These are phyloP conservation scores for Rugalucina vietnamica DNA, from an alignment of 2,888 invertebrate genomes.

Conservation along the genomic window DNA sequence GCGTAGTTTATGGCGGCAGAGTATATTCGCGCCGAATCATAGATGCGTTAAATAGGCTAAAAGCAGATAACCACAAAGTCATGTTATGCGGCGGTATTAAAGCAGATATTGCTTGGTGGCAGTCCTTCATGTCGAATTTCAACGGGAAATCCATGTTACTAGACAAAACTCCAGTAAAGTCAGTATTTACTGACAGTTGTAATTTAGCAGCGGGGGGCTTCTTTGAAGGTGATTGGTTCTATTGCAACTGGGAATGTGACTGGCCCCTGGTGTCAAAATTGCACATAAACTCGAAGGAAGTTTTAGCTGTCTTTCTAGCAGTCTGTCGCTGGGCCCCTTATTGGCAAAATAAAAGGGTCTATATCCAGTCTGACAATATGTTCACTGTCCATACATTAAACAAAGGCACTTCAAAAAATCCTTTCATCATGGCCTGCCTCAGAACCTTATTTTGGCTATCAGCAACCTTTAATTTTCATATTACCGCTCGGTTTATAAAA, in stretches of 20 bases:
- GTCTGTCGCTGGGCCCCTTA: slow-evolving; percentile 22
- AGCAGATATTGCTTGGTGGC: slow-evolving; percentile 34
- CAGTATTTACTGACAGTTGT: slow-evolving; percentile 38
- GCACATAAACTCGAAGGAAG: slow-evolving; percentile 33
- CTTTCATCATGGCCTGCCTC: slow-evolving; percentile 10
- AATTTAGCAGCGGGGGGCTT: slow-evolving; percentile 11
- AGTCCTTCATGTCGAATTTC: slow-evolving; percentile 21
- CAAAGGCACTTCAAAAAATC: slow-evolving; percentile 27
- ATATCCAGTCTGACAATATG: slow-evolving; percentile 23
- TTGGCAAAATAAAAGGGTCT: slow-evolving; percentile 19
- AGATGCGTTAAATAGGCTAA: neutral
- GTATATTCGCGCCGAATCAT: slow-evolving; percentile 23
- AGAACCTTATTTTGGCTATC: slow-evolving; percentile 39
- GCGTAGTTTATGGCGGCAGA: slow-evolving; percentile 41
- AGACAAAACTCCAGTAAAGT: slow-evolving; percentile 23
- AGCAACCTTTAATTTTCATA: slow-evolving; percentile 25
- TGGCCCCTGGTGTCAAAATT: neutral
- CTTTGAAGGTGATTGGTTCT: slow-evolving; percentile 30
- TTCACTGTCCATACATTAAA: slow-evolving; percentile 35
- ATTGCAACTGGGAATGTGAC: slow-evolving; percentile 25
- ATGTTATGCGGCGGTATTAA: neutral
- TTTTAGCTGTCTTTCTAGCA: slow-evolving; percentile 15
- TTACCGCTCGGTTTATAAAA: slow-evolving; percentile 22
- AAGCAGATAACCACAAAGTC: slow-evolving; percentile 14
- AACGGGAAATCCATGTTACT: slow-evolving; percentile 39